Conservation (phyloP, 2,888 invertebrate species). For the Leptogaster cylindrica region DNA sequence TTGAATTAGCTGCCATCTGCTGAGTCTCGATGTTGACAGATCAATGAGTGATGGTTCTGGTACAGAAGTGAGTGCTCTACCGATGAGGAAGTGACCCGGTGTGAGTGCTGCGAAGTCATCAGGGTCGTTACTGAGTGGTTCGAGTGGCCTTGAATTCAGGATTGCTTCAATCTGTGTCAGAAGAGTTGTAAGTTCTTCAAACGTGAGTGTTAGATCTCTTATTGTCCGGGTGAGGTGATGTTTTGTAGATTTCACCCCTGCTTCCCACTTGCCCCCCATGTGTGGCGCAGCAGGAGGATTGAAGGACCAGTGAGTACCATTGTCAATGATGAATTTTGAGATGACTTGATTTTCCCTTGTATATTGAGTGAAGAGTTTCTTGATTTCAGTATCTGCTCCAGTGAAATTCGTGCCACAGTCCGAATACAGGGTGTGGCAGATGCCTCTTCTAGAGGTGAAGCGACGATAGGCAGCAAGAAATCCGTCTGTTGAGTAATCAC, state of each 20-base stretch:
- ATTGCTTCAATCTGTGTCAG: conserved; percentile 51
- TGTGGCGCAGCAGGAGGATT: conserved; percentile 52
- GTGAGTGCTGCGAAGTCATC: conserved; percentile 41
- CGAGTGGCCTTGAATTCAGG: conserved; percentile 52
- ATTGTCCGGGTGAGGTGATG: conserved; percentile 50
- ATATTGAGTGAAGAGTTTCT: background rate
- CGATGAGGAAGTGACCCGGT: conserved; percentile 46
- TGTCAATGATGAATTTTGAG: background rate
- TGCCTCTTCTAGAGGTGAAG: background rate
- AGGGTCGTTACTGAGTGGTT: conserved; percentile 45
- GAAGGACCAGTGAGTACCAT: conserved; percentile 51
- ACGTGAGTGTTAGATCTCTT: conserved; percentile 49
- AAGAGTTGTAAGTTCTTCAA: conserved; percentile 50
- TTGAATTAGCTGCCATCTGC: background rate
- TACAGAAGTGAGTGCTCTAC: conserved; percentile 22
- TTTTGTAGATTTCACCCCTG: conserved; percentile 52
- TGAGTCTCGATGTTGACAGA: background rate
- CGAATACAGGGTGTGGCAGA: background rate
- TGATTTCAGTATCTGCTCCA: background rate
- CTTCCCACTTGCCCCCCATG: conserved; percentile 54
- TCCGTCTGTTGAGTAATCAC: background rate
- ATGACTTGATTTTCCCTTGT: background rate
- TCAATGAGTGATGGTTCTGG: conserved; percentile 42
- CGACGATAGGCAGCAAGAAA: background rate
- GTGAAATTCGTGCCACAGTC: background rate